Base-by-base conservation (phyloP, 1,140 invertebrate genomes). In the Chionoecetes opilio region DNA sequence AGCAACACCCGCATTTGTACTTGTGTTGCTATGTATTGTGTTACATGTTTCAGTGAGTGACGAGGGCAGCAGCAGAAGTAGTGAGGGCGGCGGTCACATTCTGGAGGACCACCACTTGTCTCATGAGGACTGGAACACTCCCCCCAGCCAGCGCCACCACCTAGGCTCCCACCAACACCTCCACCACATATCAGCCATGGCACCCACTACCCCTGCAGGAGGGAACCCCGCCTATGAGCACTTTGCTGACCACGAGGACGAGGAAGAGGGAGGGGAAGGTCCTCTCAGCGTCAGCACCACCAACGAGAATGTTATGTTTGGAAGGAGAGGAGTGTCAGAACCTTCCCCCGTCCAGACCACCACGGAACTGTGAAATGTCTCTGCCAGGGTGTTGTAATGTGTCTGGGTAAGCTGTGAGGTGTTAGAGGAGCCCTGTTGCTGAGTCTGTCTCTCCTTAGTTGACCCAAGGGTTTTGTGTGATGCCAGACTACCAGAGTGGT, bases 261-360 rank as follows among this genome's bases (percentile, higher is more conserved):
- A 94, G 29, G 94, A 92, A 11, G 89, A 91, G 46, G 90, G 37
- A 31, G 82, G 94, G 29, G 94, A 95, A 21, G 94, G 94, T 26
- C 94, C 94, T 6, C 41, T 95, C 8, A 95, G 94, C 87, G 94
- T 95, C 9, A 95, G 94, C 84, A 82, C 90, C 17, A 95, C 94
- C 21, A 95, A 95, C 41, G 94, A 95, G 87, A 95, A 95, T 95
- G 94, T 95, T 6, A 87, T 95, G 94, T 95, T 95, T 95, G 94
- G 94, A 14, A 82, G 94, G 63, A 82, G 94, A 63, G 91, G 91
- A 29, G 9, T 95, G 14, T 29, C 91, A 37, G 94, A 95, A 34
- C 94, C 94, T 37, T 95, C 94, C 53, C 94, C 94, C 9, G 94
- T 95, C 11, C 94, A 95, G 35, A 95, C 94, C 0, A 95, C 94